Conservation (phyloP, 1,140 invertebrate genomes). For the Aphis gossypii region DNA sequence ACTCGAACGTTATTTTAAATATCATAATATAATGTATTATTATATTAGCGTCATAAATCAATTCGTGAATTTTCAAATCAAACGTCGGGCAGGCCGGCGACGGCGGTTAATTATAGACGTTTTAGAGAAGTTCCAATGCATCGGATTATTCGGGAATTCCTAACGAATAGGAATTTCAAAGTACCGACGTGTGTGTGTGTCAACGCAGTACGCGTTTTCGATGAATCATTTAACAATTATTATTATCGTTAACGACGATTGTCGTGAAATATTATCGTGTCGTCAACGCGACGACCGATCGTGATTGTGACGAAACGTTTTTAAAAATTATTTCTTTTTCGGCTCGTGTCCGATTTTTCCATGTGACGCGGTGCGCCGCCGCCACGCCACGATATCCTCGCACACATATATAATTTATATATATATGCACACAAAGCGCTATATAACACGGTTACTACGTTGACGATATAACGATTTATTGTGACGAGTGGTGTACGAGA, state of each 20-base stretch:
- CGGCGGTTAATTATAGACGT: neutral
- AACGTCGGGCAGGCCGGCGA: neutral
- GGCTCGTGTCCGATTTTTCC: neutral
- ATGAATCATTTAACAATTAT: neutral
- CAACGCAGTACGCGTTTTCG: neutral
- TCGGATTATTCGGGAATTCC: neutral
- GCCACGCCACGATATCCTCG: neutral
- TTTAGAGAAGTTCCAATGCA: neutral
- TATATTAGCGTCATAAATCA: neutral
- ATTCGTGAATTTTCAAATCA: neutral
- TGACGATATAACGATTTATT: constrained; percentile 11
- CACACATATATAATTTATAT: neutral
- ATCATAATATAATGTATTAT: neutral
- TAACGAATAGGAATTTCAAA: neutral
- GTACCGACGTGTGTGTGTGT: neutral
- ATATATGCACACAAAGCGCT: too few relatives aligned
- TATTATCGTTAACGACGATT: neutral
- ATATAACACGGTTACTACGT: neutral
- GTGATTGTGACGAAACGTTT: neutral
- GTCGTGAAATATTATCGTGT: neutral
- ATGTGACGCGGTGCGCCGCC: neutral
- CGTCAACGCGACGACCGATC: neutral
- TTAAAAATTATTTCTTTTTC: neutral
- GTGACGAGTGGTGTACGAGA: neutral
- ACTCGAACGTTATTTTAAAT: too few relatives aligned